Percentiles rank a stretch among this genome's conserved stretches.
These are phyloP conservation scores for Edolisoma coerulescens DNA, from an alignment of 2,113 vertebrate genomes.

Conservation along the genomic window DNA sequence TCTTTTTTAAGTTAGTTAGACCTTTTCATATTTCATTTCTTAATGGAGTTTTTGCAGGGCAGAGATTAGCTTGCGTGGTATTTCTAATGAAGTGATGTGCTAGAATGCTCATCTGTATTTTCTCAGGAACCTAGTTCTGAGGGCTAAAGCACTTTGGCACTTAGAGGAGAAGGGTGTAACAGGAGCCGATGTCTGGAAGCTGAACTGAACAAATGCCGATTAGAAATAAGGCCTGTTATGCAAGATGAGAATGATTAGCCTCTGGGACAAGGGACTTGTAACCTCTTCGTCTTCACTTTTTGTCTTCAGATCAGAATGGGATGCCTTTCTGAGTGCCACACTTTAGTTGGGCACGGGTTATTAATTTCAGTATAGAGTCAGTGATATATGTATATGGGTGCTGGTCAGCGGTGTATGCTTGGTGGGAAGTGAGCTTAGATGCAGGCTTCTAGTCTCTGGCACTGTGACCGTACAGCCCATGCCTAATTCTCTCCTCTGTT, in stretches of 20 bases:
- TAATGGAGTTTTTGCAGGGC: neutral
- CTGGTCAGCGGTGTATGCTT: neutral
- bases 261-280: neutral
- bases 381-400: accelerated
- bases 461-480: neutral
- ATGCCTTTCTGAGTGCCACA: neutral
- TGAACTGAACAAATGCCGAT: neutral
- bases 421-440: neutral
- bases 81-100: neutral
- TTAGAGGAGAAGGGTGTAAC: neutral
- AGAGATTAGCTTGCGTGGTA: neutral
- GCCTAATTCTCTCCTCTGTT: neutral
- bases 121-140: neutral
- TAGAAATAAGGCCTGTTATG: neutral
- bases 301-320: neutral
- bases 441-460: neutral
- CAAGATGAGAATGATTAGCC: neutral
- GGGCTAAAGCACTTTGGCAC: neutral
- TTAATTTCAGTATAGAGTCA: neutral
- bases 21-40: neutral
- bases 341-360: neutral
- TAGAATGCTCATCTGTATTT: neutral
- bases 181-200: neutral
- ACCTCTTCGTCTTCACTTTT: neutral
- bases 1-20: neutral